Base-by-base conservation (phyloP, 2,797 vertebrate genomes). In the Cirrhinus mrigala region DNA sequence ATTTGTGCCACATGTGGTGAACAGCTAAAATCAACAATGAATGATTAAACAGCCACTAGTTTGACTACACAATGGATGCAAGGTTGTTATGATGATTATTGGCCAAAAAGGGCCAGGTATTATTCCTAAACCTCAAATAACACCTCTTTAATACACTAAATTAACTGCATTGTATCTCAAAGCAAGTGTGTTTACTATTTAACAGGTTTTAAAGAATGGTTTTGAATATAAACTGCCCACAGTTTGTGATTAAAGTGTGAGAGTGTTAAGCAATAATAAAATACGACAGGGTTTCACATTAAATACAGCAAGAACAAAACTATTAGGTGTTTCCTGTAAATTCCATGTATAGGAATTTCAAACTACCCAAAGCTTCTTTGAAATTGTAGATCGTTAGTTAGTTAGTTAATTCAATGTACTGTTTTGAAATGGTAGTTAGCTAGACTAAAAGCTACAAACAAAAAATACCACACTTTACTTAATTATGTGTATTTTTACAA, bases 101-200 rank as follows among this genome's bases (percentile, higher is more conserved):
- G 50, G n/a, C 4, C n/a, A n/a, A 69, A 3, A 78, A 56, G 16
- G 48, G 11, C 56, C 12, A 46, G 24, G 18, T 12, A 15, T 68
- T 5, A 9, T 68, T 84, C 24, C 10, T 58, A 27, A 69, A 78
- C 18, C 33, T 83, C 9, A 68, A 14, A 69, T 58, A 54, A 84
- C 22, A 78, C 74, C 74, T 54, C 71, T 83, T 83, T 66, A 77
- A 56, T 37, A 29, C 33, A 8, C 29, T 75, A 24, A 74, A 52
- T 37, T 0, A 74, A 74, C 37, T 18, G 8, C n/a, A 58, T n/a
- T 48, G 18, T 77, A 54, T 44, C 37, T 69, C 11, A 27, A 69
- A n/a, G 22, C 24, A 44, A 52, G 11, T 50, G 16, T 64, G 44
- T 10, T 64, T 64, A 48, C 18, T 79, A 79, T 66, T 60, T 60